Evolutionary conservation across 1,140 invertebrate genomes (phyloP), one percentile per base, ranked within the genome.

Genomic region (Lithobius niger): DNA sequence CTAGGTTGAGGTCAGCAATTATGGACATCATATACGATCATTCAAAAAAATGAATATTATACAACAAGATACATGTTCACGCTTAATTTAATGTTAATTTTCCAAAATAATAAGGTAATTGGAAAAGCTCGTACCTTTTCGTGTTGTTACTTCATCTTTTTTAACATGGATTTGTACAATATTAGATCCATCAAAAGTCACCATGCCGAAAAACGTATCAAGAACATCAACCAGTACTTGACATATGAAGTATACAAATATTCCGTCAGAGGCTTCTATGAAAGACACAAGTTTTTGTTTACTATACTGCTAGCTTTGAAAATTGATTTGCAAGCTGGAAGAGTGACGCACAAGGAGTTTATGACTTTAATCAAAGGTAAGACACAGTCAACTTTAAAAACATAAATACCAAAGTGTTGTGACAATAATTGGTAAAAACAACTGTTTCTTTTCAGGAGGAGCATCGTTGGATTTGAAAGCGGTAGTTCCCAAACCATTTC

Each of bases 301-400:
- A 96, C 92, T 0, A 66, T 97, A n/a, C 86, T 97, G 79, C 74
- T 97, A 65, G 88, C 88, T 0, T 86, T 97, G 75, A 97, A 97
- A 73, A 94, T 97, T 57, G 91, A 97, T 67, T 81, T 90, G 59
- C 80, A 93, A 58, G 77, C 81, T 48, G 81, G 79, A 0, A 72
- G 78, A 18, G 88, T 97, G 58, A 86, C 83, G 2, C 88, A 95
- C 64, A 83, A 88, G 36, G 92, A 97, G 72, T 96, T 97, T 65
- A 83, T 91, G 75, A 86, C 88, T 0, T 90, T 97, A 60, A 93
- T 97, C 31, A 97, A 97, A 78, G 92, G 77, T 76, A 55, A 57
- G 0, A 51, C 3, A 21, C 6, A 36, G 31, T 36, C 6, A 36
- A 36, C 31, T 36, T 36, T 36, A 10, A 6, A 10, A 10, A 36